Conservation (phyloP, 2,113 vertebrate genomes). For the Prunella himalayana region DNA sequence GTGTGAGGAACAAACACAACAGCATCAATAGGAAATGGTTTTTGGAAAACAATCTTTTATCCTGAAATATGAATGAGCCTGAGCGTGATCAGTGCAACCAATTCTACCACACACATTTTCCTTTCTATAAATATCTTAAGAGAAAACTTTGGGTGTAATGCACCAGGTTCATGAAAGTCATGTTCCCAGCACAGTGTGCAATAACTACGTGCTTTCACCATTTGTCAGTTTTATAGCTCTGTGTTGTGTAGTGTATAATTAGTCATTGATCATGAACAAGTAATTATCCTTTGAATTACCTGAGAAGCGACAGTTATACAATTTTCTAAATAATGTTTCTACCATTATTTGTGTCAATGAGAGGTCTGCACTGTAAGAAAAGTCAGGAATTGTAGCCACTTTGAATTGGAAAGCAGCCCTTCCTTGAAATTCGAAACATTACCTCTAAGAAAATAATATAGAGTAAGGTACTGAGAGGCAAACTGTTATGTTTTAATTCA, state of each 20-base stretch:
- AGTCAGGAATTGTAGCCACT: constrained; percentile 3
- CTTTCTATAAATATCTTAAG: not conserved
- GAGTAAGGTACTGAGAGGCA: not conserved
- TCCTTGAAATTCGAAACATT: not conserved
- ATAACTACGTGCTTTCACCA: not conserved
- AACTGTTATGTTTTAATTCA: not conserved
- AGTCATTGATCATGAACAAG: constrained; percentile 50
- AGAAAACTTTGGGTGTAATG: constrained; percentile 1
- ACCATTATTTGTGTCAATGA: constrained; percentile 19
- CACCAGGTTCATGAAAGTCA: constrained; percentile 13
- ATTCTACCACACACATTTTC: not conserved
- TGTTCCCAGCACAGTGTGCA: not conserved
- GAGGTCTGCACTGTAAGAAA: not conserved
- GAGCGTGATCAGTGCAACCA: not conserved
- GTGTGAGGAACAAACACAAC: constrained; percentile 18
- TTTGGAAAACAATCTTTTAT: constrained; percentile 35
- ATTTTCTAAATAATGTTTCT: constrained; percentile 31
- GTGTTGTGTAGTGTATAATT: not conserved
- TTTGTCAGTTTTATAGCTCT: constrained; percentile 33
- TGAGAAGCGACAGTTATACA: not conserved
- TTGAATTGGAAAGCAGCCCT: not conserved
- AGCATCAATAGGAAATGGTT: constrained; percentile 6
- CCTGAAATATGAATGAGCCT: constrained; percentile 23
- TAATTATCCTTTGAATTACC: constrained; percentile 51
- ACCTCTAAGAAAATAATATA: not conserved